These are phyloP conservation scores for Opisthocomus hoazin DNA, from an alignment of 2,113 vertebrate species.

Conservation along the genomic window DNA sequence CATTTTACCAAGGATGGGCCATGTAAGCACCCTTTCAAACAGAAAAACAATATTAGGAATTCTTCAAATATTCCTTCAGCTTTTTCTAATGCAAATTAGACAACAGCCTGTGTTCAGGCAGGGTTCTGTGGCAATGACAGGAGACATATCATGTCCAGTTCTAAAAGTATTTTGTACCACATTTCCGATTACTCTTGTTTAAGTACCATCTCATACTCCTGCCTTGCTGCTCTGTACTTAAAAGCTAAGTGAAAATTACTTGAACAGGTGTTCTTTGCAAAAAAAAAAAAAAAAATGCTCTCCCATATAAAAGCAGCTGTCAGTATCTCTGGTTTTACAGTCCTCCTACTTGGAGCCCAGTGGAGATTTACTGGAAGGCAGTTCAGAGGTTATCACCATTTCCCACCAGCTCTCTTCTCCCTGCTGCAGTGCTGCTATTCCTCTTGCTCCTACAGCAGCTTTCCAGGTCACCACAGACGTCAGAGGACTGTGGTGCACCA, in stretches of 20 bases:
- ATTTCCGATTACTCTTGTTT: background rate
- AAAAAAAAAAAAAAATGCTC: background rate
- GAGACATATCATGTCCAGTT: background rate
- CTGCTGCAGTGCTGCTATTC: background rate
- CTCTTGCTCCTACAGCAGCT: background rate
- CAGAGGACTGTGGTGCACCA: background rate
- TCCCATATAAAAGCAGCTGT: constrained; percentile 28
- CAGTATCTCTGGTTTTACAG: background rate
- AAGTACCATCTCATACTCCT: background rate
- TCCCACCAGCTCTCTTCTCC: background rate
- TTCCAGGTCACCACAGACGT: background rate
- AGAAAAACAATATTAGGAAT: background rate
- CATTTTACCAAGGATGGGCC: background rate
- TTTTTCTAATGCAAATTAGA: background rate
- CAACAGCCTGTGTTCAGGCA: background rate
- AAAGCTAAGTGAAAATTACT: background rate
- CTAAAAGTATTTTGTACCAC: background rate
- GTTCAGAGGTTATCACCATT: background rate
- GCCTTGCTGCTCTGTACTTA: background rate
- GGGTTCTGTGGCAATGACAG: background rate
- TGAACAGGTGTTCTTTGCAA: background rate
- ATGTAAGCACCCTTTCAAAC: background rate
- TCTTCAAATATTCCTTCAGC: background rate
- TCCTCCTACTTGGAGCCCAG: background rate
- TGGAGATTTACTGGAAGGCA: background rate